Evolutionary conservation across 2,113 vertebrate species (phyloP).

Genomic region (Chlorodrepanis virens): DNA sequence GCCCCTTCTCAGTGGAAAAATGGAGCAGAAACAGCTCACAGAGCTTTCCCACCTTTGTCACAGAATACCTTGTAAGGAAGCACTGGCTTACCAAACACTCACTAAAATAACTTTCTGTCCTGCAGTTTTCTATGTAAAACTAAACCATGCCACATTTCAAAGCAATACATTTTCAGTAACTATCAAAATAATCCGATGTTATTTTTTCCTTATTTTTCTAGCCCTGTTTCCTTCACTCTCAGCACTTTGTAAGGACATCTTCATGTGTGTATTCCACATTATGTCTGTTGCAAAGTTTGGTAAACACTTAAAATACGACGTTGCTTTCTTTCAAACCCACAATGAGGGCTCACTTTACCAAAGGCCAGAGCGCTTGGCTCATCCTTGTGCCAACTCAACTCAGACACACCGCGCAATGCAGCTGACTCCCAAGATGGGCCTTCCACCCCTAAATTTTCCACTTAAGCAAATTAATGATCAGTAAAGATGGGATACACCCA

Average conservation of each 20-base stretch:
- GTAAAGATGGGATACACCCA: slow-evolving; percentile 43
- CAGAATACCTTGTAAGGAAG: neutral
- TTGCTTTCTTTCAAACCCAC: slow-evolving; percentile 46
- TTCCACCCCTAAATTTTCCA: slow-evolving; percentile 56
- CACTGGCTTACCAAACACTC: neutral
- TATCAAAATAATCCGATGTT: slow-evolving; percentile 9
- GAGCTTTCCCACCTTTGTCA: neutral
- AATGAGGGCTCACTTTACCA: slow-evolving; percentile 46
- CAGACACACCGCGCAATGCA: neutral
- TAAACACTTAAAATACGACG: slow-evolving; percentile 44
- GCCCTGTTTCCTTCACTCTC: neutral
- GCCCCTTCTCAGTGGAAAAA: neutral
- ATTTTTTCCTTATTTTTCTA: slow-evolving; percentile 36
- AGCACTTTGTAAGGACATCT: slow-evolving; percentile 28
- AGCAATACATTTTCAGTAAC: slow-evolving; percentile 1
- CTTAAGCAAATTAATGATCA: slow-evolving; percentile 60
- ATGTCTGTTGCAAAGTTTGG: slow-evolving; percentile 23
- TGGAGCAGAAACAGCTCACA: neutral
- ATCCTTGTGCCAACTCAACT: slow-evolving; percentile 17
- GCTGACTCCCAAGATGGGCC: slow-evolving; percentile 17
- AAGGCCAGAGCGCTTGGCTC: slow-evolving; percentile 16
- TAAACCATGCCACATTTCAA: slow-evolving; percentile 9
- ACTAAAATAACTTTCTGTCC: slow-evolving; percentile 20
- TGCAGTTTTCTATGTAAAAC: slow-evolving; percentile 34
- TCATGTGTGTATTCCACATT: neutral